Evolutionary conservation across 2,888 invertebrate species (phyloP), one percentile per base, ranked within the genome.

Genomic region (Mystacides longicornis): DNA sequence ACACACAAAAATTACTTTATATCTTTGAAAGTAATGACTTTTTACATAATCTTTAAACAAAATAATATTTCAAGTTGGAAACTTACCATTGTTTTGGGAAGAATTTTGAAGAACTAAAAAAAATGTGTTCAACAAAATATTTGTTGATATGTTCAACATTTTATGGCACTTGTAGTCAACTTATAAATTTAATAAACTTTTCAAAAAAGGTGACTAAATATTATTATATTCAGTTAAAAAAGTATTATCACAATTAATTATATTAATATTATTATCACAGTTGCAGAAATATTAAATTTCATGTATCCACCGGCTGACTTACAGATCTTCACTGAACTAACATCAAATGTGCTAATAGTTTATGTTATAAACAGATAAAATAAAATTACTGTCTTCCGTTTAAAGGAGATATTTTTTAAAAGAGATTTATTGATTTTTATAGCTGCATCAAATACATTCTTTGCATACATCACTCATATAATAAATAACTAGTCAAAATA

Each of bases 81-180:
- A 42, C 49, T 14, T 47, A 54, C 54, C 54, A 22, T 49, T 42
- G 14, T 48, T 48, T 20, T 33, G 47, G 14, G 55, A 55, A 23
- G 73, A 67, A 56, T 75, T 75, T 59, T 75, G 73, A 73, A 77
- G 74, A 59, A 77, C 65, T 56, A 76, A 71, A 72, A 77, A 73
- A 51, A 77, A 75, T 22, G 77, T 77, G 60, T 77, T 77, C 56
- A 77, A 68, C 77, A 77, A 75, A 60, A 77, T 63, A 1, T 76
- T 75, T 71, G 75, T 75, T 14, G 77, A 76, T 58, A 65, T 71
- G 63, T 77, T 77, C 63, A 70, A 68, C 76, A 77, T 77, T 49
- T 59, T 56, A n/a, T n/a, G 54, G 11, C 23, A 27, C 46, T 43
- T 37, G n/a, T 53, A n/a, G n/a, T n/a, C 16, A 14, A 37, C 14